A percentile compares a stretch with the other conserved stretches of the same genome.
These are phyloP conservation scores for Diadegma fenestrale DNA, from an alignment of 2,888 invertebrate genomes.

Conservation along the genomic window DNA sequence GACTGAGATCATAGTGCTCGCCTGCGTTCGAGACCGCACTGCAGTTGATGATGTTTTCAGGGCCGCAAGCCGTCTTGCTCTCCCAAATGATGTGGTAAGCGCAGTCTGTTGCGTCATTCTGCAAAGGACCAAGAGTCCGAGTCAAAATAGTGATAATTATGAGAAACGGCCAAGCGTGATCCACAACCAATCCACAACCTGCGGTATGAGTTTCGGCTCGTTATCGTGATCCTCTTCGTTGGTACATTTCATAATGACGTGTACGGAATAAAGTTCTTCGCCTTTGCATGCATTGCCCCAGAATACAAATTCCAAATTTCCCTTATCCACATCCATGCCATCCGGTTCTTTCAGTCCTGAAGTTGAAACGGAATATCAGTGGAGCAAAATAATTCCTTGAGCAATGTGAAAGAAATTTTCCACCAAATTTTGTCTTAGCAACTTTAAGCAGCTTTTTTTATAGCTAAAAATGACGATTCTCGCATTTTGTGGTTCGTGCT, in stretches of 20 bases:
- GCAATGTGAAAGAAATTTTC: neutral
- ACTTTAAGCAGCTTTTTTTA: neutral
- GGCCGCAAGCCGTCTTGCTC: slow-evolving; percentile 75
- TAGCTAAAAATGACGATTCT: neutral
- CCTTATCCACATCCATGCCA: slow-evolving; percentile 54
- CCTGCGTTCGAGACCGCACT: slow-evolving; percentile 68
- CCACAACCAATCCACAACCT: slow-evolving; percentile 63
- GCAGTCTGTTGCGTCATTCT: slow-evolving; percentile 67
- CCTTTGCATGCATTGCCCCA: slow-evolving; percentile 76
- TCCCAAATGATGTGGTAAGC: slow-evolving; percentile 76
- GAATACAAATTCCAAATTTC: slow-evolving; percentile 73
- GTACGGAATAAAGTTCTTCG: slow-evolving; percentile 71
- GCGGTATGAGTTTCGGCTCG: slow-evolving; percentile 71
- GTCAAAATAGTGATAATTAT: neutral
- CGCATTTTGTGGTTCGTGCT: neutral
- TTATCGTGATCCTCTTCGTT: slow-evolving; percentile 69
- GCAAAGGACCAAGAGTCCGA: neutral
- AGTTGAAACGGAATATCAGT: neutral
- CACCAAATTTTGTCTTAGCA: neutral
- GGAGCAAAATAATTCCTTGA: neutral
- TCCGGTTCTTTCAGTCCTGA: slow-evolving; percentile 75
- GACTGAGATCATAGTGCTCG: slow-evolving; percentile 76
- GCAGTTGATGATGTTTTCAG: slow-evolving; percentile 72
- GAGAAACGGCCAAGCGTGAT: neutral
- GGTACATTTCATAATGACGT: slow-evolving; percentile 78